phyloP scores from a whole-genome alignment of 2,797 vertebrate genomes.

The Hippocampus kuda region DNA sequence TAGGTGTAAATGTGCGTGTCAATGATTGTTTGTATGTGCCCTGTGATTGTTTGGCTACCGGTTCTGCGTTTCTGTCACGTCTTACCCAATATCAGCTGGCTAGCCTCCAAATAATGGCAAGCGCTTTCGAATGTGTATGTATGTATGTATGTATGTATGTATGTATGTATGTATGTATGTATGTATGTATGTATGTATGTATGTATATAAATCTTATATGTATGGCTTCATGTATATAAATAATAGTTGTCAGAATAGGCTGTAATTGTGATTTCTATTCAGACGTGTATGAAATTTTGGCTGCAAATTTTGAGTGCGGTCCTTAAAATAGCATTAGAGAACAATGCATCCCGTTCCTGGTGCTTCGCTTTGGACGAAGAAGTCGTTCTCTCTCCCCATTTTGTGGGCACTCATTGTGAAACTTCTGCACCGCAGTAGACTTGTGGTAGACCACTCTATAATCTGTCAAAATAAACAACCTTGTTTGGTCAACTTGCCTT shows the following conservation, averaged over 20 bases:
- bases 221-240: too few relatives aligned
- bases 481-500: slow-evolving; percentile 51
- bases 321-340: not conserved
- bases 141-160: too few relatives aligned
- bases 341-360: not conserved
- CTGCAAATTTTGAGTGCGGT: not conserved
- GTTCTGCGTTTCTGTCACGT: not conserved
- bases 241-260: too few relatives aligned
- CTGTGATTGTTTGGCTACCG: not conserved
- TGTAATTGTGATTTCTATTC: too few relatives aligned
- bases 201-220: too few relatives aligned
- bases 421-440: slow-evolving; percentile 28
- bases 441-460: slow-evolving; percentile 45
- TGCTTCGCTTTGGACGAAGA: slow-evolving; percentile 19
- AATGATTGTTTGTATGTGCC: not conserved
- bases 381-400: slow-evolving; percentile 13
- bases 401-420: slow-evolving; percentile 22
- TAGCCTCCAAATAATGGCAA: not conserved
- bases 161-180: too few relatives aligned
- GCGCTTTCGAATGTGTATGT: too few relatives aligned
- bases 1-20: too few relatives aligned
- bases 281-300: not conserved
- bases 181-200: too few relatives aligned
- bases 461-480: slow-evolving; percentile 57
- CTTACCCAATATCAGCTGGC: not conserved